A percentile compares a stretch with the other conserved stretches of the same genome.
phyloP scores from a whole-genome alignment of 2,797 vertebrate genomes.

The Centropyge bicolor region DNA sequence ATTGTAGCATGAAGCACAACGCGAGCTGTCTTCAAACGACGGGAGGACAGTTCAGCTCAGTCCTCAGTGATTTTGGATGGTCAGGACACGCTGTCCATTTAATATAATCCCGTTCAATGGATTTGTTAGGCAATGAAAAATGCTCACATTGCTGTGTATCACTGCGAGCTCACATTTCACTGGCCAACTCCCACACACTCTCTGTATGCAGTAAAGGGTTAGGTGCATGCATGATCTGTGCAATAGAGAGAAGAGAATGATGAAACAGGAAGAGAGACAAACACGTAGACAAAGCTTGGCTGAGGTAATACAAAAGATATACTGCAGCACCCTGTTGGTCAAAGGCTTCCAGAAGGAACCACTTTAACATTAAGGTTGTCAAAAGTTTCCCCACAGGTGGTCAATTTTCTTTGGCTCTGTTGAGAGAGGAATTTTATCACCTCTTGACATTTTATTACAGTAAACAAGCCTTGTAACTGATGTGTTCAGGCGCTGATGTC shows the following conservation, averaged over 20 bases:
- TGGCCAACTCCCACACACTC: conserved; percentile 43
- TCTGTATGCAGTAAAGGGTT: conserved; percentile 21
- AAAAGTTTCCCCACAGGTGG: conserved; percentile 1
- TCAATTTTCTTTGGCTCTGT: conserved; percentile 11
- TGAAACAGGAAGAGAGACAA: conserved; percentile 26
- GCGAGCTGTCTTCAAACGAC: not conserved
- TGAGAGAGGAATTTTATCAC: not conserved
- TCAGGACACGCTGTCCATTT: conserved; percentile 16
- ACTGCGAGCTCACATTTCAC: conserved; percentile 31
- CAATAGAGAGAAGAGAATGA: conserved; percentile 23
- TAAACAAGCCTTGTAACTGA: conserved; percentile 10
- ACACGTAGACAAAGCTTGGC: not conserved
- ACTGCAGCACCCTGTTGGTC: not conserved
- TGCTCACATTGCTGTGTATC: conserved; percentile 29
- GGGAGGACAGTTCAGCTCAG: conserved; percentile 3
- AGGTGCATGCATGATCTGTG: conserved; percentile 30
- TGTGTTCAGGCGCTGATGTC: conserved; percentile 7
- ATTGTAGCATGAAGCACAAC: not conserved
- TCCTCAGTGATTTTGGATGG: conserved; percentile 10
- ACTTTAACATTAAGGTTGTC: not conserved
- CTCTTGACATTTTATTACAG: conserved; percentile 14
- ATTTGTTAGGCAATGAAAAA: conserved; percentile 46
- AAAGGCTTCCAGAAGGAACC: not conserved
- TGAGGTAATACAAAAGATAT: not conserved
- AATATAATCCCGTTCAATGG: conserved; percentile 26